A percentile compares a stretch with the other conserved stretches of the same genome.
These are phyloP conservation scores for Chironomus tentans DNA, from an alignment of 2,888 invertebrate species.

Conservation along the genomic window DNA sequence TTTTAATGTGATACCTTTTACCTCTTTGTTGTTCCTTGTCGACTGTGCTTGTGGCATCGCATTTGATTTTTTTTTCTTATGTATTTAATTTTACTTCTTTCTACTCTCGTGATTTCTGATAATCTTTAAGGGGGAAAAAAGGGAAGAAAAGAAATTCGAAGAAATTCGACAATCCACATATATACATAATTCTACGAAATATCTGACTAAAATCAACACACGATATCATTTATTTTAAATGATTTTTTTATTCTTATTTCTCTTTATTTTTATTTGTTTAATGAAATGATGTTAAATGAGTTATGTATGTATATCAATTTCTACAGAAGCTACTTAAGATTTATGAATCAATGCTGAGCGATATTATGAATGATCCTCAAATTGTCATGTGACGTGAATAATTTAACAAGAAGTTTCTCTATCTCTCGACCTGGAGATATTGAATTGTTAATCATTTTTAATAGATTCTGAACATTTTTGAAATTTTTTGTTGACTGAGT, in stretches of 20 bases:
- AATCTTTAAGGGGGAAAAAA: background rate
- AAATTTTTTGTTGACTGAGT: too few relatives aligned
- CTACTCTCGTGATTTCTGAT: constrained; percentile 4
- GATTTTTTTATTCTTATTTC: background rate
- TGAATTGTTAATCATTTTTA: too few relatives aligned
- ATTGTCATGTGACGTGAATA: background rate
- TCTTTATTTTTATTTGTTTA: background rate
- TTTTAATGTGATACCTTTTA: constrained; percentile 25
- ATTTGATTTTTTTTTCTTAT: constrained; percentile 20
- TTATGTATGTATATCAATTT: background rate
- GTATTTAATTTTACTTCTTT: background rate
- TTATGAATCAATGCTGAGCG: background rate
- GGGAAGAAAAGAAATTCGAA: constrained; percentile 10
- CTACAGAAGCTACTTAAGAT: background rate
- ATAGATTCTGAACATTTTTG: too few relatives aligned
- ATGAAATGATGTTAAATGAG: background rate
- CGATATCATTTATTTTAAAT: constrained; percentile 3
- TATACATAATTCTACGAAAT: constrained; percentile 25
- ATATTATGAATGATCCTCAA: background rate
- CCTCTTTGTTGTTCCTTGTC: background rate
- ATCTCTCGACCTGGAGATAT: too few relatives aligned
- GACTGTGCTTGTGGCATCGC: constrained; percentile 14
- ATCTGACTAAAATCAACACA: constrained; percentile 13
- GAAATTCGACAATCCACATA: constrained; percentile 25
- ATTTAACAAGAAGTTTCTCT: background rate